Conservation (phyloP, 1,140 invertebrate genomes). For the Euborellia annulipes region DNA sequence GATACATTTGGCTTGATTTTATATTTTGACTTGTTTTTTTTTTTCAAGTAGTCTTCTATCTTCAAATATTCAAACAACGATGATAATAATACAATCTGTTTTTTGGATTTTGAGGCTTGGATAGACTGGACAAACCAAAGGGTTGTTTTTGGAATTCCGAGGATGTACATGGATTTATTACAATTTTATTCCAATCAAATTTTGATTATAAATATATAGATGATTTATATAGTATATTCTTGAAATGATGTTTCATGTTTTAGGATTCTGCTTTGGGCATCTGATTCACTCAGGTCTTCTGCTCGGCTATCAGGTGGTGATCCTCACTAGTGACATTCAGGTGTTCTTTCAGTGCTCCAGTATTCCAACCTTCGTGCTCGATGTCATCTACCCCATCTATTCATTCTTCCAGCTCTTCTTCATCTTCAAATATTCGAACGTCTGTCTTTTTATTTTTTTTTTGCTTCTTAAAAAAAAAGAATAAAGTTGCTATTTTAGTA, state of each 20-base stretch:
- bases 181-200: neutral
- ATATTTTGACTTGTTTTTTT: no score
- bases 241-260: slow-evolving; percentile 19
- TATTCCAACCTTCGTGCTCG: slow-evolving; percentile 32
- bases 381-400: slow-evolving; percentile 46
- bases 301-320: slow-evolving; percentile 43
- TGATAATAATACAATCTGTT: no score
- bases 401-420: slow-evolving; percentile 55
- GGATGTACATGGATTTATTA: slow-evolving; percentile 7
- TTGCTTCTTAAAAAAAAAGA: no score
- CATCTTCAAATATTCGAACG: slow-evolving; percentile 62
- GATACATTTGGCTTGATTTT: no score
- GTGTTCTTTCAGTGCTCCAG: slow-evolving; percentile 31
- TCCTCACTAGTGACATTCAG: slow-evolving; percentile 29
- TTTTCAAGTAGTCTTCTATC: no score
- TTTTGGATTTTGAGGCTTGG: no score
- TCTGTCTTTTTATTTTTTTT: no score
- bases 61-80: no score
- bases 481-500: no score
- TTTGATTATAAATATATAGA: no score
- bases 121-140: slow-evolving; percentile 12
- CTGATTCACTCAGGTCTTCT: slow-evolving; percentile 48
- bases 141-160: neutral
- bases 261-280: slow-evolving; percentile 55
- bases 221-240: no score